phyloP scores from a whole-genome alignment of 1,140 invertebrate genomes.

The Ridgeia piscesae region DNA sequence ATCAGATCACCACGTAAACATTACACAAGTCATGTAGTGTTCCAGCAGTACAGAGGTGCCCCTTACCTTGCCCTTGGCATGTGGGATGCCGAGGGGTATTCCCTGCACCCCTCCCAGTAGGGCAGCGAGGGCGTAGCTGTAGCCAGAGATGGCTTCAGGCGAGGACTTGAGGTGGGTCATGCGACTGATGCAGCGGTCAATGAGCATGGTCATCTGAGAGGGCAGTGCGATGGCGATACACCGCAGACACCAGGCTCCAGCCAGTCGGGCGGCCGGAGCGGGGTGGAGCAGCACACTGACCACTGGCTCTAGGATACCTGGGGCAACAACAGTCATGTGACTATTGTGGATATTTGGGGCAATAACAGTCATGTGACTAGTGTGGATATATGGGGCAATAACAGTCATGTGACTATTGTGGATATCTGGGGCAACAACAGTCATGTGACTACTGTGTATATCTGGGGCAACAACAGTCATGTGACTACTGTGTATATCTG shows the following conservation, averaged over 20 bases:
- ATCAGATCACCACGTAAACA: background rate
- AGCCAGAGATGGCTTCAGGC: conserved; percentile 90
- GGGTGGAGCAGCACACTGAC: conserved; percentile 88
- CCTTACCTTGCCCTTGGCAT: conserved; percentile 84
- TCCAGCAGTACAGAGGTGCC: background rate
- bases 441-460: too few species aligned
- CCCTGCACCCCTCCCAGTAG: conserved; percentile 86
- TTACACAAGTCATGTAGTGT: background rate
- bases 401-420: too few species aligned
- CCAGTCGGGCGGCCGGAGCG: conserved; percentile 84
- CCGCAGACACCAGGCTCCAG: conserved; percentile 91
- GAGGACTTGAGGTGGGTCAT: conserved; percentile 87
- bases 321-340: conserved; percentile 20
- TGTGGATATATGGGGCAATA: too few species aligned
- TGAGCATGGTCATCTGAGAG: conserved; percentile 87
- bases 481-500: too few species aligned
- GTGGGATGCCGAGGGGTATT: conserved; percentile 92
- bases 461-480: too few species aligned
- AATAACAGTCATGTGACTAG: too few species aligned
- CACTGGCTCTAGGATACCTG: conserved; percentile 66
- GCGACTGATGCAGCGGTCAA: conserved; percentile 69
- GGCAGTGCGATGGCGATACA: conserved; percentile 90
- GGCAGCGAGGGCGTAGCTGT: conserved; percentile 89
- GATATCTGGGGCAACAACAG: too few species aligned
- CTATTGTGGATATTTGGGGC: too few species aligned